Base-by-base conservation (phyloP, 2,888 invertebrate genomes). In the Netelia inedita region DNA sequence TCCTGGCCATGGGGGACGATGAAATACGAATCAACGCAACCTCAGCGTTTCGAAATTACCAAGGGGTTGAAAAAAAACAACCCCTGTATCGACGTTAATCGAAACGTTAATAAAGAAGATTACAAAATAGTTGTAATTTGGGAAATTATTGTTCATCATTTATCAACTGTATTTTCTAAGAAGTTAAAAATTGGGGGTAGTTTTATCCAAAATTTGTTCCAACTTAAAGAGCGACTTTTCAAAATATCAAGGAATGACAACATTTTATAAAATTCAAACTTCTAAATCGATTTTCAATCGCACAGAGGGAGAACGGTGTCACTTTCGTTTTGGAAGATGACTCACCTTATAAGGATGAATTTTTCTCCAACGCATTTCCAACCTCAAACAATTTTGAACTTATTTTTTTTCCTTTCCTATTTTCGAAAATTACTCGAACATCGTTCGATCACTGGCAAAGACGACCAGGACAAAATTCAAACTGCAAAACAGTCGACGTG, bases 1-100 rank as follows among this genome's bases (percentile, higher is more conserved):
- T 78, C 68, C 69, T 69, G 69, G 79, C 80, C 66, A 82, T 82
- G 82, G 79, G 71, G 73, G 76, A 65, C 71, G 71, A 79, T 75
- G 74, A 79, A 85, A 82, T 75, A 74, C 53, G 85, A 82, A 82
- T 81, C 80, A 79, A 68, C 80, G 85, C 82, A 79, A 82, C 46
- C 81, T 82, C 85, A 85, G 85, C 85, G 55, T 79, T 85, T 85
- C 73, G 65, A 66, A 21, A 82, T 79, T 71, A 28, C 61, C 65
- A 41, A 50, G 79, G 65, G 65, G 28, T 41, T 53, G 21, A 79
- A 71, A 71, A 82, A 71, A 79, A 63, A 63, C 53, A 65, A 50
- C 14, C 63, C 72, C 65, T 43, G 68, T 16, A 69, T 66, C 75
- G 53, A 53, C 14, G 50, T 35, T 16, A 65, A 28, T 8, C 35